Evolutionary conservation across 2,113 vertebrate genomes (phyloP).

Genomic region (Clarias batrachus): DNA sequence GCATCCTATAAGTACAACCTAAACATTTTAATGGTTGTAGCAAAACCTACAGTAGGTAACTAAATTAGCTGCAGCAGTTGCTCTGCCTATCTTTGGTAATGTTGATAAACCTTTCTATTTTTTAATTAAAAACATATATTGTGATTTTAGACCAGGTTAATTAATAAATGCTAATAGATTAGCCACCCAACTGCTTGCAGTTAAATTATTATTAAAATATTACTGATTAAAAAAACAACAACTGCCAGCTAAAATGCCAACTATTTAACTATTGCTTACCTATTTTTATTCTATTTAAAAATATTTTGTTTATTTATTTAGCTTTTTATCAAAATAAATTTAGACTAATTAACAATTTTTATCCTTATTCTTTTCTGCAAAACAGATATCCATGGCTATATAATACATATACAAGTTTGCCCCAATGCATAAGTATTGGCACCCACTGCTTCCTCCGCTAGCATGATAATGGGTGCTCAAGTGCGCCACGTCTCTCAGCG

Average conservation of each 20-base stretch:
- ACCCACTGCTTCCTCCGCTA: conserved; percentile 56
- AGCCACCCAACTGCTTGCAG: neutral
- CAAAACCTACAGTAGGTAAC: neutral
- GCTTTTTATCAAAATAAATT: too few relatives aligned
- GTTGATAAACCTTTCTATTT: neutral
- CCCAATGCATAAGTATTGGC: neutral
- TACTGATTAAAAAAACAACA: neutral
- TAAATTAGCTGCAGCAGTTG: neutral
- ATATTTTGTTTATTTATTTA: too few relatives aligned
- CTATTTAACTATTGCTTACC: neutral
- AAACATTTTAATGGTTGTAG: neutral
- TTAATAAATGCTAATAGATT: neutral
- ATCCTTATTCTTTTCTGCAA: neutral
- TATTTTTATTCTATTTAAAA: too few relatives aligned
- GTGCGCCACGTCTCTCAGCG: conserved; percentile 50
- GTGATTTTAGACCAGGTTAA: neutral
- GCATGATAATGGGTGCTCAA: conserved; percentile 66
- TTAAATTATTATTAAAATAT: neutral
- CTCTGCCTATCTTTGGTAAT: neutral
- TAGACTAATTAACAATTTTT: too few relatives aligned
- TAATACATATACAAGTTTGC: neutral
- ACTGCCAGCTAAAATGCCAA: neutral
- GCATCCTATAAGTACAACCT: too few relatives aligned
- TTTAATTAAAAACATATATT: neutral
- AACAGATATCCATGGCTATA: neutral